A percentile compares a stretch with the other conserved stretches of the same genome.
Evolutionary conservation across 2,113 vertebrate genomes (phyloP).

Genomic region (Tupaia tana): DNA sequence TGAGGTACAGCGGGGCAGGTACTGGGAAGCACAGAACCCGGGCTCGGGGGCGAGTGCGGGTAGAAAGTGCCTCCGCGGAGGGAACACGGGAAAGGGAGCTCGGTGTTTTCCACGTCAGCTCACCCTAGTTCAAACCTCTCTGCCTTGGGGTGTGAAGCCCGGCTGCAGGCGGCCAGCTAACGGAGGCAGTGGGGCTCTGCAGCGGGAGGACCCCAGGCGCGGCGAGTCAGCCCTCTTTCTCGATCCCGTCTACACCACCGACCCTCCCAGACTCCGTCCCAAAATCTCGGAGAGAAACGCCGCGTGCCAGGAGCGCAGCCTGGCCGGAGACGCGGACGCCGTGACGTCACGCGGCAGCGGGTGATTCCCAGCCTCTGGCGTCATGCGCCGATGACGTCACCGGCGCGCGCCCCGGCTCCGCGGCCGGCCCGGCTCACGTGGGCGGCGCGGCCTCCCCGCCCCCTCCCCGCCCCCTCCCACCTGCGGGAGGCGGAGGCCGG

Average conservation of each 20-base stretch:
- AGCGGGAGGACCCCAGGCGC: not conserved
- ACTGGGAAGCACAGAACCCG: not conserved
- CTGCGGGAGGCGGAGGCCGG: conserved; percentile 67
- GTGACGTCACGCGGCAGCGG: conserved; percentile 59
- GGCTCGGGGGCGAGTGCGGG: not conserved
- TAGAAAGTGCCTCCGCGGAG: not conserved
- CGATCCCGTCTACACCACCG: not conserved
- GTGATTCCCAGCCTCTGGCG: conserved; percentile 61
- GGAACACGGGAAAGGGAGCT: not conserved
- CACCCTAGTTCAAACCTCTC: not conserved
- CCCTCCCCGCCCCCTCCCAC: conserved; percentile 74
- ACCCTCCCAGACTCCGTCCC: not conserved
- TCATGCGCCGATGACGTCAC: conserved; percentile 72
- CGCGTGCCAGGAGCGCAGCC: not conserved
- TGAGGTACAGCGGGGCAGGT: not conserved
- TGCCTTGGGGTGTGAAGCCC: too few species aligned
- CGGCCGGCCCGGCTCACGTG: too few species aligned
- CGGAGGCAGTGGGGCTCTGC: not conserved
- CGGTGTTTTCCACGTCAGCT: not conserved
- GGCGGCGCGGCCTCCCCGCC: too few species aligned
- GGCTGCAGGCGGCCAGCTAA: not conserved
- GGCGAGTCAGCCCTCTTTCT: not conserved
- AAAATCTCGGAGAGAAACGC: not conserved
- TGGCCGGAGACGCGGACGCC: not conserved
- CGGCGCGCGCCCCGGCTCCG: not conserved